These are phyloP conservation scores for Mesoclemmys tuberculata DNA, from an alignment of 2,113 vertebrate species.

Conservation along the genomic window DNA sequence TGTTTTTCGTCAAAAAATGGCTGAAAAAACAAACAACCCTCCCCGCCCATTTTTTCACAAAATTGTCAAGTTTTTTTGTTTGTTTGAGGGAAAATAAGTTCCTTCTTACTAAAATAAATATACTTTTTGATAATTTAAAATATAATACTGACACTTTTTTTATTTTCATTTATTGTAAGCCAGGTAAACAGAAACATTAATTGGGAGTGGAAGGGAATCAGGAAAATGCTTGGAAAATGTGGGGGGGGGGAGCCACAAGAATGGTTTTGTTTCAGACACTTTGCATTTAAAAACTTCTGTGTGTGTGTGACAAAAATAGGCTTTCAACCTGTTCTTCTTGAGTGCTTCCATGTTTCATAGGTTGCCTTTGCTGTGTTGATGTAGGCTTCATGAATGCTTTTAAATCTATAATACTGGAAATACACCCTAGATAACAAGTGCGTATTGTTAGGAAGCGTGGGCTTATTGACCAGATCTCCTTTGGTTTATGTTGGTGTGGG, in stretches of 20 bases:
- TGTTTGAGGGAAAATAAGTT: no score
- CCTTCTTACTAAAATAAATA: no score
- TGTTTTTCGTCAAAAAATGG: not conserved
- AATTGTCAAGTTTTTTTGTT: not conserved
- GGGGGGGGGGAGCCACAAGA: not conserved
- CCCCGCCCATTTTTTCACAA: not conserved
- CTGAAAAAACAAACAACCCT: not conserved
- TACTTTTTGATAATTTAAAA: no score
- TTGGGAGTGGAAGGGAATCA: accelerated
- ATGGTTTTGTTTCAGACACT: accelerated
- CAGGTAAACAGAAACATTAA: not conserved
- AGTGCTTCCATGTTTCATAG: not conserved
- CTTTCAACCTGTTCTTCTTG: not conserved
- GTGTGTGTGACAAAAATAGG: not conserved
- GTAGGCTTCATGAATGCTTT: not conserved
- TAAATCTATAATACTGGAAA: not conserved
- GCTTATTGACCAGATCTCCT: not conserved
- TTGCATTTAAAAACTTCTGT: not conserved
- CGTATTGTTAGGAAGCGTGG: not conserved
- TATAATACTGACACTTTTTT: not conserved
- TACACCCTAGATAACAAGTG: not conserved
- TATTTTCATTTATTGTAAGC: not conserved
- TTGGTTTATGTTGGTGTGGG: not conserved
- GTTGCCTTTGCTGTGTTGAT: not conserved
- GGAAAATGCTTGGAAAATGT: not conserved